A percentile compares a stretch with the other conserved stretches of the same genome.
phyloP scores from a whole-genome alignment of 1,140 invertebrate species.

The Agrilus planipennis region DNA sequence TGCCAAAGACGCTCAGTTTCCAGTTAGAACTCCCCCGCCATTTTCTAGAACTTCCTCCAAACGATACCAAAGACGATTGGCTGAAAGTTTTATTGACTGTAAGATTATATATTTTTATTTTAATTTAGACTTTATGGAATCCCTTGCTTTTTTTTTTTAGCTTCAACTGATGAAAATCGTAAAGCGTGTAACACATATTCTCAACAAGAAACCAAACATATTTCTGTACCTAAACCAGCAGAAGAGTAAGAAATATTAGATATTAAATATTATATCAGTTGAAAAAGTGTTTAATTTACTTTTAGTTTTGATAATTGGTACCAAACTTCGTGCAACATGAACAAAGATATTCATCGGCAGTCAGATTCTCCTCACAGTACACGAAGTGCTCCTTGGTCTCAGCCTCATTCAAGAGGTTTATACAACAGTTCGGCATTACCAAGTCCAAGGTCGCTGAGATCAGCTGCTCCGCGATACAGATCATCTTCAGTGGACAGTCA shows the following conservation, averaged over 20 bases:
- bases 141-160: slow-evolving; percentile 33
- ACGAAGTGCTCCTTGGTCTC: slow-evolving; percentile 70
- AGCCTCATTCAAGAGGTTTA: slow-evolving; percentile 56
- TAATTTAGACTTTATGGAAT: slow-evolving; percentile 10
- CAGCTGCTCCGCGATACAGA: slow-evolving; percentile 39
- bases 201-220: slow-evolving; percentile 42
- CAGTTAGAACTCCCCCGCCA: slow-evolving; percentile 57
- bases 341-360: slow-evolving; percentile 32
- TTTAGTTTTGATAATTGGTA: slow-evolving; percentile 33
- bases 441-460: slow-evolving; percentile 56
- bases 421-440: slow-evolving; percentile 49
- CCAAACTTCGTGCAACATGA: slow-evolving; percentile 38
- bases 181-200: slow-evolving; percentile 39
- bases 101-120: neutral
- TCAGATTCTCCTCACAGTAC: slow-evolving; percentile 66
- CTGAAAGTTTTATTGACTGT: slow-evolving; percentile 41
- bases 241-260: slow-evolving; percentile 20
- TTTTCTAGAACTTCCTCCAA: slow-evolving; percentile 84
- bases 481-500: slow-evolving; percentile 71
- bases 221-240: slow-evolving; percentile 47
- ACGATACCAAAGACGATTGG: slow-evolving; percentile 64
- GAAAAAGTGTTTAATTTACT: neutral
- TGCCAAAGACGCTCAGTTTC: slow-evolving; percentile 44
- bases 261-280: neutral
- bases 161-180: slow-evolving; percentile 43